Percentiles rank a stretch among this genome's conserved stretches.
These are phyloP conservation scores for Myiozetetes cayanensis DNA, from an alignment of 2,113 vertebrate genomes.

Conservation along the genomic window DNA sequence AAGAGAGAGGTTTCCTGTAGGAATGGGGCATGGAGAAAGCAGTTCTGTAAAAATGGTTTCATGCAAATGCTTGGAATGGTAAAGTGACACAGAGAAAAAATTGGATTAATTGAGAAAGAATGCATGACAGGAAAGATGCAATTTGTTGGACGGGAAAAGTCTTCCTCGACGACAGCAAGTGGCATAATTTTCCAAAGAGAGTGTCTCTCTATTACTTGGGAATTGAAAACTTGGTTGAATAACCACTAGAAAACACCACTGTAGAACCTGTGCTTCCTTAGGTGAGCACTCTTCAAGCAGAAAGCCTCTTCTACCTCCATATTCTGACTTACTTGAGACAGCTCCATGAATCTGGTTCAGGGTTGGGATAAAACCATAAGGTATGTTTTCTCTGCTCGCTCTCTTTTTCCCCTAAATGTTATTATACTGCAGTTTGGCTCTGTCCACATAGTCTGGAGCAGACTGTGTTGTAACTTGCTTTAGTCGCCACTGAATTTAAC, in stretches of 20 bases:
- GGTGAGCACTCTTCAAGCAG: not conserved
- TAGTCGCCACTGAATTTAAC: slow-evolving; percentile 28
- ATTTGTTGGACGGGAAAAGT: not conserved
- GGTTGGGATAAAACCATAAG: not conserved
- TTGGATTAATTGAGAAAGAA: not conserved
- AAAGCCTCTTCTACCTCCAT: not conserved
- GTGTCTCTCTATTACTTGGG: not conserved
- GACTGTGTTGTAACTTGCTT: slow-evolving; percentile 54
- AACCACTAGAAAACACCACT: not conserved
- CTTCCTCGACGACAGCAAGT: not conserved
- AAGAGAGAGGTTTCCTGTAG: not conserved
- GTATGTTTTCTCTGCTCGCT: not conserved
- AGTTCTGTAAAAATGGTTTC: not conserved
- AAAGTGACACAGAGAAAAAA: not conserved
- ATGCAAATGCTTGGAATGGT: not conserved
- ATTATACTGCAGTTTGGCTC: slow-evolving; percentile 36
- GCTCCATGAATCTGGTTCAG: not conserved
- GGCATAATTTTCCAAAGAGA: not conserved
- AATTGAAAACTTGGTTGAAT: not conserved
- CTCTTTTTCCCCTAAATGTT: not conserved
- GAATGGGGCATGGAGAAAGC: not conserved
- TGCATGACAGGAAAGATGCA: not conserved
- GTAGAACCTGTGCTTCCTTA: not conserved
- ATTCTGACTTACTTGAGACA: not conserved
- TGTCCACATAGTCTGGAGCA: slow-evolving; percentile 34